Conservation (phyloP, 2,797 vertebrate genomes). For the Anableps anableps region DNA sequence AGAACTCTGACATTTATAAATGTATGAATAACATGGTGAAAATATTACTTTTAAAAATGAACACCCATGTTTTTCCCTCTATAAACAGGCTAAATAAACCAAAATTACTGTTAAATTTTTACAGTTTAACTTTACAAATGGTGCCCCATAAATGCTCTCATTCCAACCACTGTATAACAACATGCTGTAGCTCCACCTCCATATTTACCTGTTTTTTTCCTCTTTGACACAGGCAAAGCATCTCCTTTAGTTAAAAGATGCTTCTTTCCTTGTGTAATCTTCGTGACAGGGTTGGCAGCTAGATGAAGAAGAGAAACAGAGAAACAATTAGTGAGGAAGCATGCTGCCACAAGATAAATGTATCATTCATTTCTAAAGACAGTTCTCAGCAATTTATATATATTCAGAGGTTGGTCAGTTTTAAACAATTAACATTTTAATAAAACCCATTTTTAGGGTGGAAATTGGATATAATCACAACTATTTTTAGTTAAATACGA, state of each 20-base stretch:
- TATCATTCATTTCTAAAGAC: background rate
- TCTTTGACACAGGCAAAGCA: conserved; percentile 50
- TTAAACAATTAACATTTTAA: background rate
- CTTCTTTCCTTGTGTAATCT: conserved; percentile 45
- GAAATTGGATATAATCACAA: background rate
- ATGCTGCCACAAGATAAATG: background rate
- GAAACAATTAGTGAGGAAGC: background rate
- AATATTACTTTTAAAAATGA: too few species aligned
- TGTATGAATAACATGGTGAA: too few species aligned
- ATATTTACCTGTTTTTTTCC: conserved; percentile 62
- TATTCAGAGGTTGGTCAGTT: background rate
- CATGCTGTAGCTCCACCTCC: background rate
- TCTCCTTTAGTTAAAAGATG: conserved; percentile 44
- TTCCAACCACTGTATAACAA: too few species aligned
- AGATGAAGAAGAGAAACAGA: background rate
- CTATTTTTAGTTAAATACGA: background rate
- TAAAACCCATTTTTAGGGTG: background rate
- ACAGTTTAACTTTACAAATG: too few species aligned
- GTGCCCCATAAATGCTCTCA: too few species aligned
- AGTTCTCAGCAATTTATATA: background rate
- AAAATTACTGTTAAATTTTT: too few species aligned
- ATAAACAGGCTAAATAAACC: too few species aligned
- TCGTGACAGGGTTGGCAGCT: conserved; percentile 31
- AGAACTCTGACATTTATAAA: too few species aligned
- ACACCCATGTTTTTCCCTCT: too few species aligned